These are phyloP conservation scores for Chaetogeoica ovagalla DNA, from an alignment of 2,888 invertebrate species.

Conservation along the genomic window DNA sequence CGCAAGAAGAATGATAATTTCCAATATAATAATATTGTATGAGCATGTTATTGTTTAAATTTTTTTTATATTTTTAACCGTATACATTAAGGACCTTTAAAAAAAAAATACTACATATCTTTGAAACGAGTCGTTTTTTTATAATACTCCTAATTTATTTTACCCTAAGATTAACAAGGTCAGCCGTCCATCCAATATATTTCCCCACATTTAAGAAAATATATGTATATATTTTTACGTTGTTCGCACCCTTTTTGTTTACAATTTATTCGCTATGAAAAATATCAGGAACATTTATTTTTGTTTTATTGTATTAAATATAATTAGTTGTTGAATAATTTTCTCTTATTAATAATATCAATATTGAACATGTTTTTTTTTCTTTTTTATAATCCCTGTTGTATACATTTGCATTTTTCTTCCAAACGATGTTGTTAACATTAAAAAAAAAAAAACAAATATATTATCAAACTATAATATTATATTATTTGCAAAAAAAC, in stretches of 20 bases:
- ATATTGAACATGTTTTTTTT: background rate
- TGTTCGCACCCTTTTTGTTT: conserved; percentile 16
- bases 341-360: background rate
- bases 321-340: background rate
- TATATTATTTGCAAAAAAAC: background rate
- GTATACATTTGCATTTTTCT: conserved; percentile 16
- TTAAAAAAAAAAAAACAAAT: background rate
- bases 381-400: background rate
- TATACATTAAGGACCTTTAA: conserved; percentile 32
- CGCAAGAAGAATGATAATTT: conserved; percentile 3
- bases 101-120: conserved; percentile 42
- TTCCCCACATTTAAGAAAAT: background rate
- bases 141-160: conserved; percentile 44
- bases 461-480: conserved; percentile 1
- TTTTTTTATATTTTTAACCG: conserved; percentile 25
- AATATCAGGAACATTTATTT: background rate
- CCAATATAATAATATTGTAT: conserved; percentile 2
- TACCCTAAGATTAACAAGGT: conserved; percentile 28
- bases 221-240: conserved; percentile 14
- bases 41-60: conserved; percentile 18
- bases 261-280: background rate
- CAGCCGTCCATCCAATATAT: conserved; percentile 35
- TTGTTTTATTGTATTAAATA: conserved; percentile 3
- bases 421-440: conserved; percentile 18
- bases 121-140: conserved; percentile 40